Percentiles rank a stretch among this genome's conserved stretches.
These are phyloP conservation scores for Calliphora vicina DNA, from an alignment of 1,140 invertebrate species.

Conservation along the genomic window DNA sequence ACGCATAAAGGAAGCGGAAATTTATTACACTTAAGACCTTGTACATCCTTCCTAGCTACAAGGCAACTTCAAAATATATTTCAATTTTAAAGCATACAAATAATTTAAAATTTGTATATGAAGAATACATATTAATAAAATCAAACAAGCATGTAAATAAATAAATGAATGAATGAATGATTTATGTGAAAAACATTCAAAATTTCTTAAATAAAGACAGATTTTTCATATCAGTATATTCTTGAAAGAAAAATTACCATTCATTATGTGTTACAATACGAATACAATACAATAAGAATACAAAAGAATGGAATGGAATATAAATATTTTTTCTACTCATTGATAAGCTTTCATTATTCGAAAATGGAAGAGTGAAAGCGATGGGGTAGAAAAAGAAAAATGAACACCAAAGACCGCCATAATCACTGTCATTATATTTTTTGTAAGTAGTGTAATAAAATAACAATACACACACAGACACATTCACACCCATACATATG, in stretches of 20 bases:
- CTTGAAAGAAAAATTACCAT: not conserved
- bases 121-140: not conserved
- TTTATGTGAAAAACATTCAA: not conserved
- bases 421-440: slow-evolving; percentile 11
- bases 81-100: not conserved
- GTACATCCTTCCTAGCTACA: not conserved
- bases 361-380: not conserved
- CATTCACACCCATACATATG: not conserved
- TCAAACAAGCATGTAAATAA: too few relatives aligned
- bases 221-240: not conserved
- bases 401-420: not conserved
- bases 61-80: not conserved
- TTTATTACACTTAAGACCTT: not conserved
- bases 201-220: not conserved
- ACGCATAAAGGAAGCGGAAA: not conserved
- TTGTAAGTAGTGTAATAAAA: not conserved
- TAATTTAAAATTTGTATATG: not conserved
- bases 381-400: not conserved
- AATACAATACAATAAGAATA: not conserved
- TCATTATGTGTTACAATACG: not conserved
- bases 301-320: not conserved
- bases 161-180: too few relatives aligned
- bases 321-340: not conserved
- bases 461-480: not conserved
- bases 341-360: not conserved